Conservation (phyloP, 1,140 invertebrate species). For the Drosophila nebulosa region DNA sequence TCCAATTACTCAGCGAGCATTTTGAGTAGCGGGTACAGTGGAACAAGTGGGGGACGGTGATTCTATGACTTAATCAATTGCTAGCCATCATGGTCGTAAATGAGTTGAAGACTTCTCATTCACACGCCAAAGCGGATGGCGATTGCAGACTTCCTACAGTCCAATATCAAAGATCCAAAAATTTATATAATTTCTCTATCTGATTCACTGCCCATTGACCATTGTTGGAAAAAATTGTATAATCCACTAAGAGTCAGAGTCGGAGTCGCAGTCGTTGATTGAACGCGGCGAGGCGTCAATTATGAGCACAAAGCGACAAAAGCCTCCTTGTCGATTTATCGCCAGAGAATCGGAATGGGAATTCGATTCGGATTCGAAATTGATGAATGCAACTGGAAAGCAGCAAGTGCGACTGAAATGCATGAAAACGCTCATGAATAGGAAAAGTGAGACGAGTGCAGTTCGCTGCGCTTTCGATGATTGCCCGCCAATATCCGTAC, state of each 20-base stretch:
- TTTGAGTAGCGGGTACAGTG: not conserved
- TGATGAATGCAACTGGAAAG: conserved; percentile 41
- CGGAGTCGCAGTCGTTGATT: conserved; percentile 29
- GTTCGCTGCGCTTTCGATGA: conserved; percentile 66
- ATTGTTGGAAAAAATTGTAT: conserved; percentile 68
- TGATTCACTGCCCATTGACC: conserved; percentile 52
- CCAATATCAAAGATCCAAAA: conserved; percentile 39
- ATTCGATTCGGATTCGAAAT: conserved; percentile 17
- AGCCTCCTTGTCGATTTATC: conserved; percentile 13
- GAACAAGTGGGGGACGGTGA: not conserved
- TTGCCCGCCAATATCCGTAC: not conserved
- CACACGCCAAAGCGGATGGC: conserved; percentile 52
- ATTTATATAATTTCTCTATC: conserved; percentile 76
- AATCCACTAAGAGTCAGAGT: conserved; percentile 27
- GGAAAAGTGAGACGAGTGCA: conserved; percentile 69
- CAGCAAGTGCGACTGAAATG: conserved; percentile 38
- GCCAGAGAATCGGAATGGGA: conserved; percentile 31
- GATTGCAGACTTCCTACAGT: conserved; percentile 66
- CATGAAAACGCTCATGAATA: conserved; percentile 39
- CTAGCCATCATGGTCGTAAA: conserved; percentile 23
- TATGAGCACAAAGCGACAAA: conserved; percentile 54
- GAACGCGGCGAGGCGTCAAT: conserved; percentile 43
- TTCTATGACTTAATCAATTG: conserved; percentile 52
- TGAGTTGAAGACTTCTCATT: conserved; percentile 31
- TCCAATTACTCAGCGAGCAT: conserved; percentile 59